A percentile compares a stretch with the other conserved stretches of the same genome.
phyloP scores from a whole-genome alignment of 2,113 vertebrate genomes.

The Crocuta crocuta region DNA sequence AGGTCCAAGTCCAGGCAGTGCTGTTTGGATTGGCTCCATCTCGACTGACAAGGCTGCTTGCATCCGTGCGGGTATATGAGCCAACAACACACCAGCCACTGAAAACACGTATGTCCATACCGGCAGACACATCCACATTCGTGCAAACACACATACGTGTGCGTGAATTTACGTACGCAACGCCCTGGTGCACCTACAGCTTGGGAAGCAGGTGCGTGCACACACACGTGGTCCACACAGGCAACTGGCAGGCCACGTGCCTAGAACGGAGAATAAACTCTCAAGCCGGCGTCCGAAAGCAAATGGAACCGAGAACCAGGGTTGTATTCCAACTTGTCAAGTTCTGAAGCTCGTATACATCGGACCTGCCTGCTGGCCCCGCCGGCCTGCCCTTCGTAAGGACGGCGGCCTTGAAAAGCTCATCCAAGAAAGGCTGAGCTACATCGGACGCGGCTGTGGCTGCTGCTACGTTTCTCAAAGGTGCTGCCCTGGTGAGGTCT shows the following conservation, averaged over 20 bases:
- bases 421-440: neutral
- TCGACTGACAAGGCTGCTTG: fast-evolving
- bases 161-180: fast-evolving
- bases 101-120: fast-evolving
- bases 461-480: neutral
- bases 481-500: neutral
- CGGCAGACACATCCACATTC: fast-evolving
- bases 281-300: fast-evolving
- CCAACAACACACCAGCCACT: fast-evolving
- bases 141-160: neutral
- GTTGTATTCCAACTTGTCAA: fast-evolving
- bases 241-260: fast-evolving
- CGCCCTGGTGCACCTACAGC: fast-evolving
- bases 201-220: fast-evolving
- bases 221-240: fast-evolving
- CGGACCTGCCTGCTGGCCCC: neutral
- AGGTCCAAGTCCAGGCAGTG: neutral
- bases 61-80: fast-evolving
- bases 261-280: neutral
- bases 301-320: neutral
- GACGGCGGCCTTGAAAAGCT: fast-evolving
- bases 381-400: neutral
- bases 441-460: neutral
- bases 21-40: no score
- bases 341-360: fast-evolving